Conservation (phyloP, 37 sponge, comb jelly and placozoan genomes). For the Ianthella basta region DNA sequence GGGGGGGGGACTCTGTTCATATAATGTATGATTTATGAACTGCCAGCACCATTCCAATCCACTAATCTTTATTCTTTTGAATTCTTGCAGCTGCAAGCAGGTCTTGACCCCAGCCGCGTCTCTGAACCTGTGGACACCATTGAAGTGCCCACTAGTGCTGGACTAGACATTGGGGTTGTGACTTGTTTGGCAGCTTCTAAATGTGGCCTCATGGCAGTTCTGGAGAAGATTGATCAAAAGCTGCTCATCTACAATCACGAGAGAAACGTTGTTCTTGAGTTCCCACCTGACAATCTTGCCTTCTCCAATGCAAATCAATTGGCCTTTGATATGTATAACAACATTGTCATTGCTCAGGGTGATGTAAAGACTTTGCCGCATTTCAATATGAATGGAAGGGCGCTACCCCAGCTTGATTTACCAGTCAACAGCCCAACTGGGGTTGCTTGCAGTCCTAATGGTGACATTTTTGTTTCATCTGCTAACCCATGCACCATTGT, state of each 20-base stretch:
- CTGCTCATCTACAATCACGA: background rate
- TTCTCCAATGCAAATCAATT: constrained; percentile 19
- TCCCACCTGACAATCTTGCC: background rate
- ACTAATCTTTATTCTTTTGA: too few relatives aligned
- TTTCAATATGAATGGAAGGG: constrained; percentile 16
- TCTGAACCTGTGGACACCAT: background rate
- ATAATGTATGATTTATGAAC: too few relatives aligned
- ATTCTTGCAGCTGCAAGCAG: background rate
- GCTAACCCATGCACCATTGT: background rate
- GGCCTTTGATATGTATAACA: background rate
- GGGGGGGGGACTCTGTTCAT: too few relatives aligned
- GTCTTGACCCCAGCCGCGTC: background rate
- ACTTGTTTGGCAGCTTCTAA: background rate
- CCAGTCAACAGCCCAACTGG: background rate
- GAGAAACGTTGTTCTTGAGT: background rate
- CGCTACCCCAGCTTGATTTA: background rate
- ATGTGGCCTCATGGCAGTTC: background rate
- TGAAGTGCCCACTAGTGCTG: background rate
- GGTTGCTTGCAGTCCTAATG: background rate
- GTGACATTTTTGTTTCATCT: constrained; percentile 6
- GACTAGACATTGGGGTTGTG: background rate
- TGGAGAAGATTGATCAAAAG: constrained; percentile 1
- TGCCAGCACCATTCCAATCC: too few relatives aligned
- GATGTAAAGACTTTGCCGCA: background rate
- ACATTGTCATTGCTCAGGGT: background rate